Evolutionary conservation across 2,797 vertebrate species (phyloP).

Genomic region (Coranthus polyacanthus): DNA sequence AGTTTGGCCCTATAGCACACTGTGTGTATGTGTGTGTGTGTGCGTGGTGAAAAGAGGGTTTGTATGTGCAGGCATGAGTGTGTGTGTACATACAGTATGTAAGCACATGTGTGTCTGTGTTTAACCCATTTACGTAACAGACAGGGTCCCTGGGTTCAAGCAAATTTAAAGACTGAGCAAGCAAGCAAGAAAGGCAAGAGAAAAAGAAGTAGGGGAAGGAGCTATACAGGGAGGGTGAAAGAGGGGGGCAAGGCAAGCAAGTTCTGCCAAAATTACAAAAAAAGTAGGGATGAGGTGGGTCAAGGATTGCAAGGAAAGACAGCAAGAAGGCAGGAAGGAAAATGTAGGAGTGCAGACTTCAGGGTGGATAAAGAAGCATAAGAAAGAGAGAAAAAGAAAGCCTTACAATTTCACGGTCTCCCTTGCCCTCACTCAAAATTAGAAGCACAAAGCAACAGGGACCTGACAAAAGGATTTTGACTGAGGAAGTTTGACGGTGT

Average conservation of each 20-base stretch:
- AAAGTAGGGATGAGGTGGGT: slow-evolving; percentile 58
- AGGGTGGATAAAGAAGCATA: slow-evolving; percentile 25
- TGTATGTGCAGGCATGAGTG: slow-evolving; percentile 70
- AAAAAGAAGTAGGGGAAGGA: slow-evolving; percentile 63
- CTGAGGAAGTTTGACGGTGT: slow-evolving; percentile 42
- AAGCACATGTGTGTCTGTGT: slow-evolving; percentile 77
- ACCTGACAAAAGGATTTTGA: slow-evolving; percentile 62
- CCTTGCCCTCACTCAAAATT: slow-evolving; percentile 18
- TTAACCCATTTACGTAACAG: slow-evolving; percentile 80
- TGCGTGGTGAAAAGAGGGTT: slow-evolving; percentile 62
- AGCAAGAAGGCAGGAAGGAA: slow-evolving; percentile 41
- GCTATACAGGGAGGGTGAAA: slow-evolving; percentile 58
- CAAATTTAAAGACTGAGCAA: slow-evolving; percentile 77
- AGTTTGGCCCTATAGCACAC: slow-evolving; percentile 77
- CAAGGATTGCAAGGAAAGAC: slow-evolving; percentile 46
- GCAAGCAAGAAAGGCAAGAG: slow-evolving; percentile 47
- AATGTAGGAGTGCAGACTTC: slow-evolving; percentile 43
- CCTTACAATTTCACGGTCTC: slow-evolving; percentile 30
- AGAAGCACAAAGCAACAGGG: slow-evolving; percentile 41
- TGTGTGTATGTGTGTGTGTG: slow-evolving; percentile 46
- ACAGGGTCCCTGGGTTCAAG: slow-evolving; percentile 76
- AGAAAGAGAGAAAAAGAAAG: slow-evolving; percentile 12
- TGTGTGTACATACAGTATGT: slow-evolving; percentile 64
- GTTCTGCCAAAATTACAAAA: slow-evolving; percentile 54
- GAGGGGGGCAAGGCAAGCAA: slow-evolving; percentile 36